Conservation (phyloP, 2,797 vertebrate species). For the Merluccius polli region DNA sequence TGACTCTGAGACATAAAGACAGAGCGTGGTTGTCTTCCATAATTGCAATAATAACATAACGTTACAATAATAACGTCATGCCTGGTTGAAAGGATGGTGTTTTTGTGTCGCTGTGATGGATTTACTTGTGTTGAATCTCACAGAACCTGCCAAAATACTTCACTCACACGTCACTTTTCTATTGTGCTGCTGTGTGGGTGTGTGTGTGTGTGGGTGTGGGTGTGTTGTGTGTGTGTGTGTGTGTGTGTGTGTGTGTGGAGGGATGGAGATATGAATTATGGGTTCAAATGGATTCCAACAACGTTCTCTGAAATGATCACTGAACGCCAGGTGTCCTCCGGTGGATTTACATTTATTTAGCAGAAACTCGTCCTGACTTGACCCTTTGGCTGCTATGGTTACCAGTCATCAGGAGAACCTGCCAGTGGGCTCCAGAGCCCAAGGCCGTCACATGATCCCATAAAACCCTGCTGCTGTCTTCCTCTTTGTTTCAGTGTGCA, state of each 20-base stretch:
- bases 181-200: constrained; percentile 14
- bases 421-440: not conserved
- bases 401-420: not conserved
- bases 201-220: too few relatives aligned
- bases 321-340: not conserved
- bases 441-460: not conserved
- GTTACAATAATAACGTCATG: not conserved
- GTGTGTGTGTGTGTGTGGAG: constrained; percentile 2
- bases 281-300: not conserved
- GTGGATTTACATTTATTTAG: not conserved
- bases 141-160: not conserved
- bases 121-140: not conserved
- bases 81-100: not conserved
- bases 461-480: not conserved
- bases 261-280: not conserved
- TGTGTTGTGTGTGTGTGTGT: constrained; percentile 12
- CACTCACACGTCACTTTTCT: not conserved
- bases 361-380: not conserved
- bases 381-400: too few relatives aligned
- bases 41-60: too few relatives aligned
- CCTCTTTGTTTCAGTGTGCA: not conserved
- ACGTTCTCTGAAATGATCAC: not conserved
- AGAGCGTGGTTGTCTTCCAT: not conserved
- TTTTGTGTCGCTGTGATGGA: not conserved
- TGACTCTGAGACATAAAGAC: constrained; percentile 1